These are phyloP conservation scores for Intellagama lesueurii DNA, from an alignment of 2,797 vertebrate species.

Conservation along the genomic window DNA sequence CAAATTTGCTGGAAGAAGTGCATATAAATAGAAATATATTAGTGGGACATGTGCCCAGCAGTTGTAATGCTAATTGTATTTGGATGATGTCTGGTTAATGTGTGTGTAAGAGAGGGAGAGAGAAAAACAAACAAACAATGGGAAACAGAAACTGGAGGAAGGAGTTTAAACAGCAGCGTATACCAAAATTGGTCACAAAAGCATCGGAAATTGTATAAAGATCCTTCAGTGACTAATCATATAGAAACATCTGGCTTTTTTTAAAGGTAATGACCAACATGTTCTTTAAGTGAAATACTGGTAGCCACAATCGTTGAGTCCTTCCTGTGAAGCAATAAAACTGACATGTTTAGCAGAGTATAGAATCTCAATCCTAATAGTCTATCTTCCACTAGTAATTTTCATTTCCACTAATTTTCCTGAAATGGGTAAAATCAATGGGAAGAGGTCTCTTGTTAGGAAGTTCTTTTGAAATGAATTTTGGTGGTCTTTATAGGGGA, in stretches of 20 bases:
- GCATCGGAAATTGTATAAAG: not conserved
- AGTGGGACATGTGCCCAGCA: not conserved
- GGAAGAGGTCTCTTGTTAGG: not conserved
- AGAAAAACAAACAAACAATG: not conserved
- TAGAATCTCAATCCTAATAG: not conserved
- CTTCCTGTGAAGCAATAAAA: not conserved
- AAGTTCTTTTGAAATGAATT: not conserved
- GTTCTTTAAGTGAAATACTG: not conserved
- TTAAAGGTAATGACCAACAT: not conserved
- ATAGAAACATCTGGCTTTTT: not conserved
- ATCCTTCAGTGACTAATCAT: conserved; percentile 3
- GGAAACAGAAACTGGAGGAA: not conserved
- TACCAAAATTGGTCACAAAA: conserved; percentile 8
- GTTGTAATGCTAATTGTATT: not conserved
- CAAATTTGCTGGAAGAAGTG: not conserved
- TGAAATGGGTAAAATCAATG: not conserved
- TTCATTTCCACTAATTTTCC: not conserved
- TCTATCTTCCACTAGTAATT: not conserved
- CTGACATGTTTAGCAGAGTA: not conserved
- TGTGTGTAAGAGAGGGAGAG: not conserved
- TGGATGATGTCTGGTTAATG: not conserved
- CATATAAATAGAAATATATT: not conserved
- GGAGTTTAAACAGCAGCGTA: not conserved
- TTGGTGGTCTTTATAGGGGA: not conserved
- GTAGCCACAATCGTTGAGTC: not conserved